These are phyloP conservation scores for Zaprionus kolodkinae DNA, from an alignment of 1,140 invertebrate genomes.

Conservation along the genomic window DNA sequence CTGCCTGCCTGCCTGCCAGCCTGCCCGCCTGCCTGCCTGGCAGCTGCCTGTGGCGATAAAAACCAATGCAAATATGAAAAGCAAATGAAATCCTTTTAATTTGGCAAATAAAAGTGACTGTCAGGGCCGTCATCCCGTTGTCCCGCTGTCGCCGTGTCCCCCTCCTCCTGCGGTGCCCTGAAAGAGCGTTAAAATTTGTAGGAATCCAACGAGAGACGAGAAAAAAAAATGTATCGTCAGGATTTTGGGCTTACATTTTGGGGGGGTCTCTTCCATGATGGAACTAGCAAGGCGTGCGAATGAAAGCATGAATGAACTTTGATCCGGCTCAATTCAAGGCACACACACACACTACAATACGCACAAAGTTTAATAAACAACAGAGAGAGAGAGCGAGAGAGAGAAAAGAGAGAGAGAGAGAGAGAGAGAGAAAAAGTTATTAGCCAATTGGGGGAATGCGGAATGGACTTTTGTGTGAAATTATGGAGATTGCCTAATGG, in stretches of 20 bases:
- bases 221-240: background rate
- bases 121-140: constrained; percentile 4
- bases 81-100: constrained; percentile 80
- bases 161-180: background rate
- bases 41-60: constrained; percentile 62
- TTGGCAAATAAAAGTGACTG: constrained; percentile 74
- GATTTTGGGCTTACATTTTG: background rate
- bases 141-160: background rate
- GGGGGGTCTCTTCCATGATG: background rate
- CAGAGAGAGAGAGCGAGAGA: background rate
- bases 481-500: constrained; percentile 1
- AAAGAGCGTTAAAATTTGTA: constrained; percentile 32
- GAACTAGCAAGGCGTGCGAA: background rate
- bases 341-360: background rate
- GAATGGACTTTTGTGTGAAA: constrained; percentile 1
- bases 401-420: too few relatives aligned
- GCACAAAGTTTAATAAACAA: constrained; percentile 1
- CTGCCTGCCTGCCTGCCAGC: constrained; percentile 9
- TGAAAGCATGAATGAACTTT: constrained; percentile 10
- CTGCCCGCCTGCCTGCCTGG: constrained; percentile 6
- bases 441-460: background rate
- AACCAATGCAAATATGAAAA: constrained; percentile 75
- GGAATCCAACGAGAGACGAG: background rate
- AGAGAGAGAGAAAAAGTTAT: background rate
- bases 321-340: constrained; percentile 1